phyloP scores from a whole-genome alignment of 2,797 vertebrate genomes.

The Sus cebifrons region DNA sequence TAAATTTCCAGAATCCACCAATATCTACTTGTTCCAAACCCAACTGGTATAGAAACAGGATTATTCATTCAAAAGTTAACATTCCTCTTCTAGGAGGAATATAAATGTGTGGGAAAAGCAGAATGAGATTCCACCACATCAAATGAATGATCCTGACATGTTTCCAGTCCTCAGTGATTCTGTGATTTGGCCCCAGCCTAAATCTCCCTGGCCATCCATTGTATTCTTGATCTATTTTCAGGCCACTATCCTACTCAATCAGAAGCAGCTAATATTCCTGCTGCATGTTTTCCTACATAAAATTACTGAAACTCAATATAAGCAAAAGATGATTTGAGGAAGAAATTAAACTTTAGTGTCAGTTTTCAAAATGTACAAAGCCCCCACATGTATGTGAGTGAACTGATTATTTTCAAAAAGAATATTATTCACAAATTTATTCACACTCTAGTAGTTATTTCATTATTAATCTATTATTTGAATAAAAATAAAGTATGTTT shows the following conservation, averaged over 20 bases:
- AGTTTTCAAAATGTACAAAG: conserved; percentile 1
- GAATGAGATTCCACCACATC: background rate
- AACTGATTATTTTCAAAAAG: background rate
- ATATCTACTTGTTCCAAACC: background rate
- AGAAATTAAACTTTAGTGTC: background rate
- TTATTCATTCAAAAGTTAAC: background rate
- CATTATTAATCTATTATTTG: background rate
- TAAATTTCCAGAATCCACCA: background rate
- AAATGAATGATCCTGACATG: no score
- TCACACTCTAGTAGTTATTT: background rate
- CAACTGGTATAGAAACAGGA: background rate
- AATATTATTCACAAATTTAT: background rate
- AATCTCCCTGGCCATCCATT: background rate
- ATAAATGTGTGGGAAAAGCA: background rate
- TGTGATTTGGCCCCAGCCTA: background rate
- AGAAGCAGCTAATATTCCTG: no score
- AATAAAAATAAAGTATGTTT: background rate
- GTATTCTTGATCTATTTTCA: background rate
- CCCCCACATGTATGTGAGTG: background rate
- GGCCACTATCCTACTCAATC: no score
- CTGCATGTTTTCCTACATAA: background rate
- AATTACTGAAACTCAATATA: conserved; percentile 6
- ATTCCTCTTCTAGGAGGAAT: background rate
- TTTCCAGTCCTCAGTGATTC: background rate
- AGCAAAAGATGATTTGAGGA: background rate